Evolutionary conservation across 2,797 vertebrate genomes (phyloP).

Genomic region (Phataginus tetradactyla): DNA sequence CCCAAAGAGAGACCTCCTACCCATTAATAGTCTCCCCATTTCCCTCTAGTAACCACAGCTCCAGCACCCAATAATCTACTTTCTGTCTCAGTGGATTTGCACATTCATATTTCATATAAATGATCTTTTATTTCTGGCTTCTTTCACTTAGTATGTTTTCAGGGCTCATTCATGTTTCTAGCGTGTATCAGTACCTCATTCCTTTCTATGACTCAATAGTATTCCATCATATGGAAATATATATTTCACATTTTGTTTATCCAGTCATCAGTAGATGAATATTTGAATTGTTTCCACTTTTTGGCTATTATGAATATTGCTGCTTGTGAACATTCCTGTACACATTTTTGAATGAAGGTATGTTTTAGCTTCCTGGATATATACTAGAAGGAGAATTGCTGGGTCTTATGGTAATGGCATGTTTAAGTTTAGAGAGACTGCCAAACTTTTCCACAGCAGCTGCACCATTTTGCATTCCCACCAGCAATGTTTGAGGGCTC

Average conservation of each 20-base stretch:
- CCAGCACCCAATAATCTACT: neutral
- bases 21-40: neutral
- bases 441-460: neutral
- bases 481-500: neutral
- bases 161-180: neutral
- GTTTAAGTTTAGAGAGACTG: neutral
- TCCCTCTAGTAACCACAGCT: neutral
- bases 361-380: neutral
- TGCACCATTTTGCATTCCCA: neutral
- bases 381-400: neutral
- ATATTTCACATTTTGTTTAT: neutral
- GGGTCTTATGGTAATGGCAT: neutral
- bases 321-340: neutral
- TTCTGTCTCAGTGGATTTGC: neutral
- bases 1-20: neutral
- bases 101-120: neutral
- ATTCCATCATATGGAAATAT: neutral
- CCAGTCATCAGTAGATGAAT: neutral
- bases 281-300: conserved; percentile 19
- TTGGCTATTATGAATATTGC: neutral
- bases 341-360: neutral
- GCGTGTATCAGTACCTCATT: neutral
- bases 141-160: neutral
- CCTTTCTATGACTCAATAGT: conserved; percentile 24
- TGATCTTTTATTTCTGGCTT: neutral